A percentile compares a stretch with the other conserved stretches of the same genome.
Conservation (phyloP, 2,888 invertebrate species). For the Melanargia galathea region DNA sequence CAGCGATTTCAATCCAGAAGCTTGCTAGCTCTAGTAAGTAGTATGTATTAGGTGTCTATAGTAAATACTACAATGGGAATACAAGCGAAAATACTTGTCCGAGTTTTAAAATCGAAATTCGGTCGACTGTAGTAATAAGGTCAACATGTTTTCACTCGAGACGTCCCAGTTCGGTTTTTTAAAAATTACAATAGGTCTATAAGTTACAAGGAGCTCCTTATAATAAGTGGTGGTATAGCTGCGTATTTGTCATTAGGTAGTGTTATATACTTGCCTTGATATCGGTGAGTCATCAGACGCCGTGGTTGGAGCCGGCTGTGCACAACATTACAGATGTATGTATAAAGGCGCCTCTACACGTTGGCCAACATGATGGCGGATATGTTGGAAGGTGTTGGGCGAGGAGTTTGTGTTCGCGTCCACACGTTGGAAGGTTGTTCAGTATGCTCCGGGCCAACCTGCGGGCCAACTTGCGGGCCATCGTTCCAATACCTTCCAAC, state of each 20-base stretch:
- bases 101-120: not conserved
- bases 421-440: too few relatives aligned
- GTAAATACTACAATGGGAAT: not conserved
- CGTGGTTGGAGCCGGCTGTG: constrained; percentile 61
- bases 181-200: constrained; percentile 19
- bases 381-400: too few relatives aligned
- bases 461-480: too few relatives aligned
- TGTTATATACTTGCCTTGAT: constrained; percentile 47
- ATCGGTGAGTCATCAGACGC: constrained; percentile 65
- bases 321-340: constrained; percentile 41
- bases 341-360: too few relatives aligned
- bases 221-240: constrained; percentile 4
- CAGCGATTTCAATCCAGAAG: not conserved
- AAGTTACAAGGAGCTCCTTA: constrained; percentile 18
- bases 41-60: not conserved
- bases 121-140: not conserved
- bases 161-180: constrained; percentile 3
- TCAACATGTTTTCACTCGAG: not conserved
- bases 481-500: too few relatives aligned
- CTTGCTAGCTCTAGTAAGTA: not conserved
- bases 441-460: too few relatives aligned
- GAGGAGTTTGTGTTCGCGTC: too few relatives aligned
- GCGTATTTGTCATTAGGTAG: constrained; percentile 33
- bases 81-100: not conserved
- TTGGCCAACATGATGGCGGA: too few relatives aligned